phyloP scores from a whole-genome alignment of 2,113 vertebrate genomes.

The Trichomycterus rosablanca region DNA sequence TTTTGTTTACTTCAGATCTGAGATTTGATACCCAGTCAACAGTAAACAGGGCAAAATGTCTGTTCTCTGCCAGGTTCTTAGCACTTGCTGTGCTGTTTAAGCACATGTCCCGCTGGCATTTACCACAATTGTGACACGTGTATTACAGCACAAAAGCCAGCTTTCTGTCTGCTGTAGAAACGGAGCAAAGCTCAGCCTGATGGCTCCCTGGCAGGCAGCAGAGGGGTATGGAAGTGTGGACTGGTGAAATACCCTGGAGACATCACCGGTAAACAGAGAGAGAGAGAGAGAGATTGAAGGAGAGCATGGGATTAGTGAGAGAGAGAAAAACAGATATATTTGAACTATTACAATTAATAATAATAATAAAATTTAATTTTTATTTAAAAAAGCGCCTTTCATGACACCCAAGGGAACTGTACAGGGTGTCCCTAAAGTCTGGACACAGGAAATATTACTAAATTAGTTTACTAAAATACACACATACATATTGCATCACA shows the following conservation, averaged over 20 bases:
- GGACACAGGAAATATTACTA: too few species aligned
- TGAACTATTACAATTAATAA: too few species aligned
- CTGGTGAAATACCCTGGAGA: slow-evolving; percentile 47
- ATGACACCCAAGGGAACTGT: too few species aligned
- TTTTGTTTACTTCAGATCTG: slow-evolving; percentile 4
- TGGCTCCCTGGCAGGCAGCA: slow-evolving; percentile 45
- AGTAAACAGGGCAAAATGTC: slow-evolving; percentile 31
- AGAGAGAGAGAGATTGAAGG: too few species aligned
- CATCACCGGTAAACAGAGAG: slow-evolving; percentile 48
- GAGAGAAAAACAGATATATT: slow-evolving; percentile 35
- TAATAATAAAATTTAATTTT: too few species aligned
- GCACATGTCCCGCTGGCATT: slow-evolving; percentile 40
- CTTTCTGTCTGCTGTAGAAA: slow-evolving; percentile 42
- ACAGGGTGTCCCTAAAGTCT: too few species aligned
- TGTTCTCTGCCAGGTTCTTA: slow-evolving; percentile 43
- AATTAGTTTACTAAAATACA: too few species aligned
- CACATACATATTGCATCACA: too few species aligned
- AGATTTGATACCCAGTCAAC: slow-evolving; percentile 35
- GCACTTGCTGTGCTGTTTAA: slow-evolving; percentile 31
- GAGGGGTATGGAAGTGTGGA: slow-evolving; percentile 42
- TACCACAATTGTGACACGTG: slow-evolving; percentile 39
- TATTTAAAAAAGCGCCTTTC: too few species aligned
- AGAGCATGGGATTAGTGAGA: slow-evolving; percentile 23
- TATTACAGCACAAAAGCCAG: slow-evolving; percentile 43
- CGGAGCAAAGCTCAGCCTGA: slow-evolving; percentile 45